Percentiles rank a stretch among this genome's conserved stretches.
phyloP scores from a whole-genome alignment of 2,888 invertebrate species.

The Pilophorus perplexus region DNA sequence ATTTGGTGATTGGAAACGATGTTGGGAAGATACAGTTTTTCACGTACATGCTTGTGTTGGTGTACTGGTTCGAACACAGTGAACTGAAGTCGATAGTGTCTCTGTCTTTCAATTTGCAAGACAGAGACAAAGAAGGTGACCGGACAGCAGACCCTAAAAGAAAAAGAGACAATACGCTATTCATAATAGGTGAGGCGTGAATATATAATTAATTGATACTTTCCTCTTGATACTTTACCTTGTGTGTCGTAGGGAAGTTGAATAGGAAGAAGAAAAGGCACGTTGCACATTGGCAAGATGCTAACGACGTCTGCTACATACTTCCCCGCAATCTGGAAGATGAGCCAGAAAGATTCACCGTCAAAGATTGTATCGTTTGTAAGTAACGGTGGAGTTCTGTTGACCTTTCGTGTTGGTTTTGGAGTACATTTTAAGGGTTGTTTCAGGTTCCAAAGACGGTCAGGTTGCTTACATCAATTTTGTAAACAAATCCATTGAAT shows the following conservation, averaged over 20 bases:
- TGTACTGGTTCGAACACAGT: slow-evolving; percentile 31
- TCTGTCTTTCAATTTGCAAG: slow-evolving; percentile 21
- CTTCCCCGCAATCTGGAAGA: slow-evolving; percentile 21
- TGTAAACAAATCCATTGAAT: slow-evolving; percentile 26
- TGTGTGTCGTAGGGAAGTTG: slow-evolving; percentile 22
- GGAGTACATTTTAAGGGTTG: no score
- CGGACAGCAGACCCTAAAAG: not conserved
- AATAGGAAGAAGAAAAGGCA: slow-evolving; percentile 22
- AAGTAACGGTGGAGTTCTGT: no score
- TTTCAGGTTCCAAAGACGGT: slow-evolving; percentile 25
- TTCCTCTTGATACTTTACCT: not conserved
- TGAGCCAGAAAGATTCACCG: slow-evolving; percentile 19
- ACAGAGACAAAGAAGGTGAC: not conserved
- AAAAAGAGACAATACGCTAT: slow-evolving; percentile 27
- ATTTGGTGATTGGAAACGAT: slow-evolving; percentile 26
- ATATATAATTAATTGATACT: not conserved
- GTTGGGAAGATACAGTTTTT: slow-evolving; percentile 31
- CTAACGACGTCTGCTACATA: not conserved
- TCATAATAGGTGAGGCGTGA: slow-evolving; percentile 25
- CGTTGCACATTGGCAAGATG: slow-evolving; percentile 17
- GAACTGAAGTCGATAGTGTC: slow-evolving; percentile 11
- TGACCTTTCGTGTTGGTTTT: no score
- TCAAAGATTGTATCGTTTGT: slow-evolving; percentile 29
- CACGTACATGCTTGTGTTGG: slow-evolving; percentile 2
- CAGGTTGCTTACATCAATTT: slow-evolving; percentile 34